Percentiles rank a stretch among this genome's conserved stretches.
Conservation (phyloP, 2,113 vertebrate genomes). For the Gyps fulvus region DNA sequence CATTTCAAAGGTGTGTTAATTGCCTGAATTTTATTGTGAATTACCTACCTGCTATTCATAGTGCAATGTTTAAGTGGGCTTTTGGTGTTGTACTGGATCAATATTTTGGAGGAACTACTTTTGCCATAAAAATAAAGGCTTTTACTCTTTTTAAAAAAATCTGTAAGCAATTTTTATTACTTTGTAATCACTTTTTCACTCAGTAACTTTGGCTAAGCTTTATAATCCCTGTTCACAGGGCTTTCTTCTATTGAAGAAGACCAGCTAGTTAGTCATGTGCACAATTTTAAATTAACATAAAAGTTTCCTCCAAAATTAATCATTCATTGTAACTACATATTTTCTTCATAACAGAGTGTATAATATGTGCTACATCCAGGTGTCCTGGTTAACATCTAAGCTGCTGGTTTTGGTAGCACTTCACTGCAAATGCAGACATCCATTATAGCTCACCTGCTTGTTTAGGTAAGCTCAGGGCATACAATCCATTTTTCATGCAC, state of each 20-base stretch:
- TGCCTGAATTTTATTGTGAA: background rate
- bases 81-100: background rate
- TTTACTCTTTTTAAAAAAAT: background rate
- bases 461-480: background rate
- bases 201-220: background rate
- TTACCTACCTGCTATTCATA: background rate
- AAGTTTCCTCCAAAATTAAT: background rate
- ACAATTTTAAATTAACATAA: background rate
- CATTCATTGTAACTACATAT: background rate
- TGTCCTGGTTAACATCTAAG: background rate
- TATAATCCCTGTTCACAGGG: background rate
- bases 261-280: background rate
- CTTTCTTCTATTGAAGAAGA: background rate
- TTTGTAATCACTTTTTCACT: background rate
- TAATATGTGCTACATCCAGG: background rate
- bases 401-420: background rate
- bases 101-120: background rate
- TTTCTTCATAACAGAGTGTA: background rate
- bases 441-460: background rate
- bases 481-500: background rate
- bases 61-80: background rate
- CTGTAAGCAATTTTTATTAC: background rate
- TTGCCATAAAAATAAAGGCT: background rate
- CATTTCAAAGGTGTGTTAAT: background rate
- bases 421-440: background rate